These are phyloP conservation scores for Atta texana DNA, from an alignment of 1,140 invertebrate species.

Conservation along the genomic window DNA sequence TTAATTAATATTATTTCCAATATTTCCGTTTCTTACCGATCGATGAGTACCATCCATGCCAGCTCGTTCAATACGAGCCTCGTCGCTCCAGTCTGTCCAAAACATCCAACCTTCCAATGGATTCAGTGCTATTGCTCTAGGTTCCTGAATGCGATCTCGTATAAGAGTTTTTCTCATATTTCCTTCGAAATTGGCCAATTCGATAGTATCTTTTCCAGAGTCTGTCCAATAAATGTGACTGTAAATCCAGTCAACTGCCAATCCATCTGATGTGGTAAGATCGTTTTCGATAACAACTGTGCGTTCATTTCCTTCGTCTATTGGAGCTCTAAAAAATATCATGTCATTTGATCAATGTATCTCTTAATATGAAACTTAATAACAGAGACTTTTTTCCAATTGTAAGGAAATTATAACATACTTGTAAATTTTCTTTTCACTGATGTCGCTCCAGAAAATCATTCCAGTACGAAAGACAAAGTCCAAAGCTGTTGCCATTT, in stretches of 20 bases:
- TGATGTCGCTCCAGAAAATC: slow-evolving; percentile 98
- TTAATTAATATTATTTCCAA: slow-evolving; percentile 9
- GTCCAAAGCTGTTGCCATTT: slow-evolving; percentile 94
- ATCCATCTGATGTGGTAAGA: slow-evolving; percentile 95
- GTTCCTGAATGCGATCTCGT: slow-evolving; percentile 94
- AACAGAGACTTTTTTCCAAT: neutral
- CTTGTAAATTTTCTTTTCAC: slow-evolving; percentile 96
- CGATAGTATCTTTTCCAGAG: slow-evolving; percentile 95
- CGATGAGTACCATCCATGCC: slow-evolving; percentile 98
- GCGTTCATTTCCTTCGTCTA: slow-evolving; percentile 95
- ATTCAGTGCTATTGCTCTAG: slow-evolving; percentile 97
- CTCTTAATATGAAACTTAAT: neutral
- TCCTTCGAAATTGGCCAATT: slow-evolving; percentile 95
- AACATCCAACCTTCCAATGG: slow-evolving; percentile 98
- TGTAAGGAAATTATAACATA: slow-evolving; percentile 74
- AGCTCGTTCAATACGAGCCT: slow-evolving; percentile 96
- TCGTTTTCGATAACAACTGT: slow-evolving; percentile 93
- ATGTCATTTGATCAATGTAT: slow-evolving; percentile 16
- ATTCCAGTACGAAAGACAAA: slow-evolving; percentile 96
- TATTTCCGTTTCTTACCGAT: slow-evolving; percentile 75
- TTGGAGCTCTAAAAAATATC: slow-evolving; percentile 91
- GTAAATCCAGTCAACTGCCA: slow-evolving; percentile 99
- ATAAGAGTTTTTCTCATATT: slow-evolving; percentile 96
- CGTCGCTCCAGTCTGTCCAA: slow-evolving; percentile 98
- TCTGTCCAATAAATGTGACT: slow-evolving; percentile 99